Percentiles rank a stretch among this genome's conserved stretches.
Evolutionary conservation across 2,888 invertebrate species (phyloP).

Genomic region (Drosophila koepferae): DNA sequence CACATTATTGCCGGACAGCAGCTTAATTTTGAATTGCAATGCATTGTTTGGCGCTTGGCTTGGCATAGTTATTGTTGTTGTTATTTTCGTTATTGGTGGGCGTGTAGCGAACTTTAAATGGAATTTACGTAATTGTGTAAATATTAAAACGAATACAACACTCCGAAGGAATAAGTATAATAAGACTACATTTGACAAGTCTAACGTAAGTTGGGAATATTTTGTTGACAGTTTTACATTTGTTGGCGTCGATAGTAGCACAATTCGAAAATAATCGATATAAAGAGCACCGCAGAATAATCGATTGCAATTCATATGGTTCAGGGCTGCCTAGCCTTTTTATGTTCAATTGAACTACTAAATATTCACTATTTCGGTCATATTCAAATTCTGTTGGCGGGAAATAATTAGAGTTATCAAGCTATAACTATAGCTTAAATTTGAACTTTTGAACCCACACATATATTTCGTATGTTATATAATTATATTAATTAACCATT

Average conservation of each 20-base stretch:
- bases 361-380: not conserved
- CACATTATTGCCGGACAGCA: conserved; percentile 76
- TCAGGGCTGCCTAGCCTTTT: not conserved
- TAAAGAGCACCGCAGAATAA: too few species aligned
- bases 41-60: conserved; percentile 3
- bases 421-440: too few species aligned
- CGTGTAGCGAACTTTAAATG: conserved; percentile 1
- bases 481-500: not conserved
- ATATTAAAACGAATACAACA: conserved; percentile 21
- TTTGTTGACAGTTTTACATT: conserved; percentile 9
- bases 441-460: too few species aligned
- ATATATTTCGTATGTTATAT: not conserved
- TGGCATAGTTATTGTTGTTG: conserved; percentile 21
- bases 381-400: not conserved
- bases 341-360: not conserved
- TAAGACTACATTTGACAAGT: conserved; percentile 5
- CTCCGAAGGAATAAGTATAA: not conserved
- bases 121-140: conserved; percentile 13
- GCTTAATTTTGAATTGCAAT: conserved; percentile 68
- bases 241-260: not conserved
- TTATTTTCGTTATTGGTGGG: not conserved
- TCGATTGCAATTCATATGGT: not conserved
- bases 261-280: not conserved
- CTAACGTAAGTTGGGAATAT: not conserved
- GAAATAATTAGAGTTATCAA: not conserved